These are phyloP conservation scores for Parthenolecanium corni DNA, from an alignment of 2,888 invertebrate species.

Conservation along the genomic window DNA sequence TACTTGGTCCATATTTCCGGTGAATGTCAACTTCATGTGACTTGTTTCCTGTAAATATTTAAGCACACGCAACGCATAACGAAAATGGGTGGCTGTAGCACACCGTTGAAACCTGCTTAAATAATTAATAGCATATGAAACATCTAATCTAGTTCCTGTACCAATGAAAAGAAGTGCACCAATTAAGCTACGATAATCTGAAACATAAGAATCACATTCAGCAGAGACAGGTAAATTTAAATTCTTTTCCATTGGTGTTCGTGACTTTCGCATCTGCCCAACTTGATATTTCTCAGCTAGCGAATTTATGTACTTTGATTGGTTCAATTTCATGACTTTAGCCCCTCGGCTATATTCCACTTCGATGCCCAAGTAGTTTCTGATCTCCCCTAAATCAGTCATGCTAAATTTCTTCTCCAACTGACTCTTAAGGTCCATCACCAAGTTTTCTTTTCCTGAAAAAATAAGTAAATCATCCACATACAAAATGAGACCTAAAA, in stretches of 20 bases:
- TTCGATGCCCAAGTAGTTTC: not conserved
- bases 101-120: too few relatives aligned
- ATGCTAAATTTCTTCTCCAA: not conserved
- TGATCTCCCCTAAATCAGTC: too few relatives aligned
- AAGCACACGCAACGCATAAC: not conserved
- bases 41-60: not conserved
- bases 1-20: not conserved
- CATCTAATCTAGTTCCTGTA: not conserved
- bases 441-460: not conserved
- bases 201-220: too few relatives aligned
- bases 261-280: too few relatives aligned
- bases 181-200: not conserved
- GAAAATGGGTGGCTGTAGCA: not conserved
- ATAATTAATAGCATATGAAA: not conserved
- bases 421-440: not conserved
- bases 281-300: too few relatives aligned
- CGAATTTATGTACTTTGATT: not conserved
- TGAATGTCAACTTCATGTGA: not conserved
- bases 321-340: not conserved
- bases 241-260: conserved; percentile 1
- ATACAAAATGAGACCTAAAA: too few relatives aligned
- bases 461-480: too few relatives aligned
- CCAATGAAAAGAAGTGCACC: not conserved
- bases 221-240: too few relatives aligned
- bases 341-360: not conserved